Evolutionary conservation across 2,888 invertebrate species (phyloP), one percentile per base, ranked within the genome.

Genomic region (Geotrupes spiniger): DNA sequence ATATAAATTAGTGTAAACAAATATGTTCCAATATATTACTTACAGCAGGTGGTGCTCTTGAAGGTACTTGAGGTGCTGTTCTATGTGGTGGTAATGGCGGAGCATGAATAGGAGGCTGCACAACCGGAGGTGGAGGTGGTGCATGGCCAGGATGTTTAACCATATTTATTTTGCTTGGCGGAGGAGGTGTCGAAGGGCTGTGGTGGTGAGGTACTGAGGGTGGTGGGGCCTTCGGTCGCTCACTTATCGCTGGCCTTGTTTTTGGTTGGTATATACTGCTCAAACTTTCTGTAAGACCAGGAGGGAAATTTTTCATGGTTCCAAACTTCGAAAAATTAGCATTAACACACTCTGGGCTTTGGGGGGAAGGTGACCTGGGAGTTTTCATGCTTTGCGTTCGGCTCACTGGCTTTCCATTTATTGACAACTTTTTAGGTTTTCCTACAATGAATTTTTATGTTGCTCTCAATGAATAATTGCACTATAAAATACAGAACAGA

Each of bases 321-420:
- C 70, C 70, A 58, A 72, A 74, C 49, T 74, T 71, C 14, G 56
- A 54, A 11, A 56, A 51, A 40, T 60, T 57, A 29, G 56, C 51
- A 10, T 58, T 57, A 11, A 56, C 57, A 38, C 43, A 49, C 11
- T 63, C 64, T 9, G 76, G 74, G 28, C 76, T 75, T 31, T 78
- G 72, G 1, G 79, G 79, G 1, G 80, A 78, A 1, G 81, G 79
- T 1, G 81, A 88, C 73, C 89, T 82, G 16, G 90, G 89, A 59
- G 85, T 79, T 70, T 88, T 80, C 89, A 92, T 88, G 70, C 91
- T 91, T 69, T 90, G 91, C 58, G 91, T 87, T 52, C 91, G 76
- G 6, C 83, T 79, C 2, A 89, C 86, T 31, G 77, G 66, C 46
- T 72, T 79, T 1, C 81, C 78, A 54, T 81, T 81, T 16, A 80